Conservation (phyloP, 2,888 invertebrate genomes). For the Tethea ocularis region DNA sequence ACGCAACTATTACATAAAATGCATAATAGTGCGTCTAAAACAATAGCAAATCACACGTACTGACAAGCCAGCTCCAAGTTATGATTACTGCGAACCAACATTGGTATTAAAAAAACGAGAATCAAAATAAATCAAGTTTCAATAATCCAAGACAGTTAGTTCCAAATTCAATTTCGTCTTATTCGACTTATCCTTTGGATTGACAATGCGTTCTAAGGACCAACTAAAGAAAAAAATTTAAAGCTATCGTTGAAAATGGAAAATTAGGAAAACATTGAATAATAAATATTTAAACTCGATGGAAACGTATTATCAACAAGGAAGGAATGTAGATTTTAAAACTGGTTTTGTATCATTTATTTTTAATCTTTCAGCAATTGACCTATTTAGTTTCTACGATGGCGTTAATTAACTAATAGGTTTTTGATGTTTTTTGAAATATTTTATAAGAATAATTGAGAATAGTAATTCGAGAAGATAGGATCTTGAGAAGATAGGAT, state of each 20-base stretch:
- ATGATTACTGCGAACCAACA: neutral
- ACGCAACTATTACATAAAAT: constrained; percentile 46
- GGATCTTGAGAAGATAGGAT: too few relatives aligned
- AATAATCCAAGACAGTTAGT: too few relatives aligned
- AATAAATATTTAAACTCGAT: neutral
- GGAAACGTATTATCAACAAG: neutral
- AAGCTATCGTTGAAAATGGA: neutral
- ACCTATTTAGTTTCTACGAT: neutral
- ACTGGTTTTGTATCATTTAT: neutral
- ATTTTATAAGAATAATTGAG: too few relatives aligned
- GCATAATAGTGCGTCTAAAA: constrained; percentile 17
- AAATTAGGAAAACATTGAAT: neutral
- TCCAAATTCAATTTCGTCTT: neutral
- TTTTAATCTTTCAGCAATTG: neutral
- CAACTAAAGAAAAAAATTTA: neutral
- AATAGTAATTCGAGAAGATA: too few relatives aligned
- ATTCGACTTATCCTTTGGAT: too few relatives aligned
- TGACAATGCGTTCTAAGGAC: too few relatives aligned
- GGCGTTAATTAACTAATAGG: neutral
- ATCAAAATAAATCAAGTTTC: neutral
- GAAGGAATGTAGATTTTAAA: neutral
- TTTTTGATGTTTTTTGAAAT: constrained; percentile 3
- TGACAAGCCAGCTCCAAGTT: neutral
- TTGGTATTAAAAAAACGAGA: neutral
- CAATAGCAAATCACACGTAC: neutral